These are phyloP conservation scores for Cyanoramphus novaezelandiae DNA, from an alignment of 2,113 vertebrate genomes.

Conservation along the genomic window DNA sequence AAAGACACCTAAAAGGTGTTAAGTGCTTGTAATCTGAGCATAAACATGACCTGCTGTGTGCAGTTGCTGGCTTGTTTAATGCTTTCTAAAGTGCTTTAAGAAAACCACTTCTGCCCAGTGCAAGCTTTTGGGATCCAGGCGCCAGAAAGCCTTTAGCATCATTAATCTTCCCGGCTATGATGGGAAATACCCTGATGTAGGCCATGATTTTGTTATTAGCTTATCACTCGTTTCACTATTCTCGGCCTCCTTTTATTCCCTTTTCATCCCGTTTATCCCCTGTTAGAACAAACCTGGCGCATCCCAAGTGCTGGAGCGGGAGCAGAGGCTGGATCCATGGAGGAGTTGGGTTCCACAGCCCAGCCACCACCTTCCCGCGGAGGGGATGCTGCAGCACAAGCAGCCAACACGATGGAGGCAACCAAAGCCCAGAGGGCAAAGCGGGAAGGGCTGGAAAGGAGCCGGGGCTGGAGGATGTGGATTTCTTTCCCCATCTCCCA, in stretches of 20 bases:
- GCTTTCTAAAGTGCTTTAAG: not conserved
- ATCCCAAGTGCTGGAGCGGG: not conserved
- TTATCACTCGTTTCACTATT: not conserved
- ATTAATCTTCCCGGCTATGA: not conserved
- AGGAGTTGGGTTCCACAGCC: not conserved
- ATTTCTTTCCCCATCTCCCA: not conserved
- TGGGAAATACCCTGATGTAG: not conserved
- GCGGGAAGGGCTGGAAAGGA: not conserved
- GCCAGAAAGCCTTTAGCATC: not conserved
- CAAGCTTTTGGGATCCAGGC: not conserved
- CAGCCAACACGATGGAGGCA: not conserved
- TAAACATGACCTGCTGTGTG: not conserved
- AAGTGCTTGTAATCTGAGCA: not conserved
- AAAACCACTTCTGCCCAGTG: not conserved
- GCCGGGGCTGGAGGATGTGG: not conserved
- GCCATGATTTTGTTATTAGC: not conserved
- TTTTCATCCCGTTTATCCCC: not conserved
- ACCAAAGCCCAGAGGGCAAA: not conserved
- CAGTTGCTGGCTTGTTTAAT: rapidly evolving
- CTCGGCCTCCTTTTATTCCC: not conserved
- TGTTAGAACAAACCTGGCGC: rapidly evolving
- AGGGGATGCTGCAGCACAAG: not conserved
- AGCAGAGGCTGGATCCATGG: not conserved
- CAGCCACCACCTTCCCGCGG: rapidly evolving
- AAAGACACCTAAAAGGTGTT: not conserved